These are phyloP conservation scores for Ladona fulva DNA, from an alignment of 1,140 invertebrate genomes.

Conservation along the genomic window DNA sequence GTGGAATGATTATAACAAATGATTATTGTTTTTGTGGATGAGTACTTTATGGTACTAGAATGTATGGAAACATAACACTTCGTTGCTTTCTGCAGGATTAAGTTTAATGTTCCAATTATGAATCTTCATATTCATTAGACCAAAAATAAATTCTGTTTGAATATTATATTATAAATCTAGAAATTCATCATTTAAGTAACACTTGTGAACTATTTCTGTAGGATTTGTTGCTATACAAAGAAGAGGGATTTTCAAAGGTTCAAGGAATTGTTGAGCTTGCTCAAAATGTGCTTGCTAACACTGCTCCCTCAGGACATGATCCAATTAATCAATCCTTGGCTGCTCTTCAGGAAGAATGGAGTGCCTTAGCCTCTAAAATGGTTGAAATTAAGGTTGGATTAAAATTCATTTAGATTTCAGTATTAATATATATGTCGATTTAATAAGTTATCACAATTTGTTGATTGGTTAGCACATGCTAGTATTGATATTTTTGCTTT, in stretches of 20 bases:
- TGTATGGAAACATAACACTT: too few species aligned
- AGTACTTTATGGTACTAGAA: too few species aligned
- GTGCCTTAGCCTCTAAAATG: conserved; percentile 74
- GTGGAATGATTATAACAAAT: too few species aligned
- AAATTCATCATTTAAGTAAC: too few species aligned
- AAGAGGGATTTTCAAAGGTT: conserved; percentile 80
- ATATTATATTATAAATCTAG: too few species aligned
- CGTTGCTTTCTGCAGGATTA: too few species aligned
- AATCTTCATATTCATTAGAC: too few species aligned
- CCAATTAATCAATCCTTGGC: conserved; percentile 74
- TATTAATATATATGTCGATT: background rate
- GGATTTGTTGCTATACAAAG: conserved; percentile 77
- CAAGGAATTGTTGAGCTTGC: conserved; percentile 80
- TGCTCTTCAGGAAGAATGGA: conserved; percentile 83
- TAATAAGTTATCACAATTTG: too few species aligned
- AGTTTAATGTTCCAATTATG: conserved; percentile 12
- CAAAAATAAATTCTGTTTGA: too few species aligned
- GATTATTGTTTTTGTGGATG: too few species aligned
- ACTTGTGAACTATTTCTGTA: conserved; percentile 41
- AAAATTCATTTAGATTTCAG: background rate
- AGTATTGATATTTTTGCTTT: background rate
- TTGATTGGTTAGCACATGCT: background rate
- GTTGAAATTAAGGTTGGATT: conserved; percentile 64
- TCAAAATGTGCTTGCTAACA: conserved; percentile 87
- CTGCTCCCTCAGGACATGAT: conserved; percentile 76